A percentile compares a stretch with the other conserved stretches of the same genome.
Evolutionary conservation across 2,888 invertebrate species (phyloP).

Genomic region (Oithona nana): DNA sequence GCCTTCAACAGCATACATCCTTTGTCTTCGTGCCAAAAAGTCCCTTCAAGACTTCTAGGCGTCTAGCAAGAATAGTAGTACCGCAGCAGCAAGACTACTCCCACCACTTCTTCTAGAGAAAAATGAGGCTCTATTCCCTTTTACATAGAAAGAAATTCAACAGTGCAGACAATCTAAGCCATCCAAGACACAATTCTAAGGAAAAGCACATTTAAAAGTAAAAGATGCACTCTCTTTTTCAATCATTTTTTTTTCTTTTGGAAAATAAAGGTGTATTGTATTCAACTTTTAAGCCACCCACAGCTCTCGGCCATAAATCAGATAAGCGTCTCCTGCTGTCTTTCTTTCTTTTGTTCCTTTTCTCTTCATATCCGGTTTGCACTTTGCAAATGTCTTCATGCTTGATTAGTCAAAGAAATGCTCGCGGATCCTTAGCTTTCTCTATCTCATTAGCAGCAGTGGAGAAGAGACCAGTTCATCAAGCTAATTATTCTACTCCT

Average conservation of each 20-base stretch:
- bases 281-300: no score
- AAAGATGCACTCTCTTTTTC: no score
- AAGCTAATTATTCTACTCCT: not conserved
- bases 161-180: not conserved
- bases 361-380: no score
- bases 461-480: not conserved
- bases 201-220: not conserved
- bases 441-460: not conserved
- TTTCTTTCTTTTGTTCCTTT: no score
- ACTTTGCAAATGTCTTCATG: not conserved
- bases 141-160: not conserved
- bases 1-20: not conserved
- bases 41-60: not conserved
- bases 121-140: not conserved
- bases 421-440: not conserved
- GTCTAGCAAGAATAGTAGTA: no score
- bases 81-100: no score
- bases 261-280: no score
- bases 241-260: no score
- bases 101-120: no score
- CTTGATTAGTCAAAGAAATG: not conserved
- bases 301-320: no score
- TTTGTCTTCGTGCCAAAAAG: not conserved
- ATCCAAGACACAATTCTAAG: not conserved
- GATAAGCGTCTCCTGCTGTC: no score